phyloP scores from a whole-genome alignment of 2,113 vertebrate species.

The Edolisoma coerulescens region DNA sequence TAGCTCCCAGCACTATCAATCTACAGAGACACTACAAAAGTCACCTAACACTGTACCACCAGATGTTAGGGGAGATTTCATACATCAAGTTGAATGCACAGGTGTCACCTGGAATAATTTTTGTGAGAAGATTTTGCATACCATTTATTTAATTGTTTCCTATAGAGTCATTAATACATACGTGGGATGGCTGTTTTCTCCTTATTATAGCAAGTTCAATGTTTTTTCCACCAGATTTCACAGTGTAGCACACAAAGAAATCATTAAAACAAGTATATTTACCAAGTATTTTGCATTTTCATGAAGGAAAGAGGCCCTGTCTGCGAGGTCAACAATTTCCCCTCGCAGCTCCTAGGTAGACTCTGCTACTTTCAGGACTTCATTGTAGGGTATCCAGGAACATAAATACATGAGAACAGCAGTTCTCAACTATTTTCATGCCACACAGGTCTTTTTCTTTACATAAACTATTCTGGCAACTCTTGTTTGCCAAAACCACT shows the following conservation, averaged over 20 bases:
- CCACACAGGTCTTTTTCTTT: not conserved
- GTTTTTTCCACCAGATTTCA: conserved; percentile 83
- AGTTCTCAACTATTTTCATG: not conserved
- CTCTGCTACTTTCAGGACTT: not conserved
- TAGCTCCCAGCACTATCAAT: conserved; percentile 49
- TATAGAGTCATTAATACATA: conserved; percentile 39
- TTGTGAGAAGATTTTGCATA: not conserved
- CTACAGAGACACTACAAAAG: conserved; percentile 45
- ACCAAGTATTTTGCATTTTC: not conserved
- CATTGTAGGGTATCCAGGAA: not conserved
- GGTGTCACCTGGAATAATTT: conserved; percentile 46
- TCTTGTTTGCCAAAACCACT: not conserved
- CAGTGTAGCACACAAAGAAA: conserved; percentile 55
- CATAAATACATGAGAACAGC: not conserved
- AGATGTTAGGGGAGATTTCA: conserved; percentile 27
- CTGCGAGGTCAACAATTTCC: not conserved
- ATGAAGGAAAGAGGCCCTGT: not conserved
- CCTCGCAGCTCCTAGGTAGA: not conserved
- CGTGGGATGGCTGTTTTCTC: conserved; percentile 80
- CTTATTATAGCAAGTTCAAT: conserved; percentile 78
- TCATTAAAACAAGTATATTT: not conserved
- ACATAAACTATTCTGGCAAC: not conserved
- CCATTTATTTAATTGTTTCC: not conserved
- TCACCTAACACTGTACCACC: conserved; percentile 9
- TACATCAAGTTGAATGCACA: conserved; percentile 34